These are phyloP conservation scores for Mugil cephalus DNA, from an alignment of 2,113 vertebrate species.

Conservation along the genomic window DNA sequence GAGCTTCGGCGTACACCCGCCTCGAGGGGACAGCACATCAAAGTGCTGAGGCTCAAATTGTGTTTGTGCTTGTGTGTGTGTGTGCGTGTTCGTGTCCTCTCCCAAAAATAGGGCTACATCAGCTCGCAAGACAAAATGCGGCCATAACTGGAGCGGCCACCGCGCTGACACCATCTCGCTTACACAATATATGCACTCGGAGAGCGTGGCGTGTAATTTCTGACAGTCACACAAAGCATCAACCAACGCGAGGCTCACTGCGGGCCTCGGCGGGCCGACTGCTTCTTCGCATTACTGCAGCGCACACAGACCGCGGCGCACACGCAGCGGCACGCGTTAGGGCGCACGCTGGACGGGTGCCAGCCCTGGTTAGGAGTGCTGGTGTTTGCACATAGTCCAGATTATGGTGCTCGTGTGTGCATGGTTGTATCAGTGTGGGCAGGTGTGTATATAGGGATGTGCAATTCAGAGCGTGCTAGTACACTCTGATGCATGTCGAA, in stretches of 20 bases:
- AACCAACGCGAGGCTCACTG: conserved; percentile 4
- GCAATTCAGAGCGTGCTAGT: neutral
- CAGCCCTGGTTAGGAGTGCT: conserved; percentile 27
- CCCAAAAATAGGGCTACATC: conserved; percentile 63
- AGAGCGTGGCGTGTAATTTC: conserved; percentile 18
- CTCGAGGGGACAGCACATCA: conserved; percentile 63
- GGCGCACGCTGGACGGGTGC: conserved; percentile 19
- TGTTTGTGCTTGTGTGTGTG: conserved; percentile 16
- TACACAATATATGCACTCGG: conserved; percentile 45
- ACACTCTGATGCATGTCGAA: too few species aligned
- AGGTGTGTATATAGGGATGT: neutral
- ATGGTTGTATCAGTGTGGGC: neutral
- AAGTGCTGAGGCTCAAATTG: conserved; percentile 50
- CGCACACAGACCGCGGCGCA: conserved; percentile 16
- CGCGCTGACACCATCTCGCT: conserved; percentile 66
- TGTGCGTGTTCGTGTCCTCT: neutral
- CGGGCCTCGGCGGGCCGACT: conserved; percentile 29
- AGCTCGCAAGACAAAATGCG: conserved; percentile 65
- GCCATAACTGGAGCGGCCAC: conserved; percentile 43
- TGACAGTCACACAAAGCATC: conserved; percentile 13
- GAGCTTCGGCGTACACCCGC: conserved; percentile 58
- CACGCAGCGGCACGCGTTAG: conserved; percentile 23
- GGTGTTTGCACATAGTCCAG: neutral
- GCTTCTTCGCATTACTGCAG: conserved; percentile 47
- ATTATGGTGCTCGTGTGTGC: neutral